Base-by-base conservation (phyloP, 2,113 vertebrate genomes). In the Cettia cetti region DNA sequence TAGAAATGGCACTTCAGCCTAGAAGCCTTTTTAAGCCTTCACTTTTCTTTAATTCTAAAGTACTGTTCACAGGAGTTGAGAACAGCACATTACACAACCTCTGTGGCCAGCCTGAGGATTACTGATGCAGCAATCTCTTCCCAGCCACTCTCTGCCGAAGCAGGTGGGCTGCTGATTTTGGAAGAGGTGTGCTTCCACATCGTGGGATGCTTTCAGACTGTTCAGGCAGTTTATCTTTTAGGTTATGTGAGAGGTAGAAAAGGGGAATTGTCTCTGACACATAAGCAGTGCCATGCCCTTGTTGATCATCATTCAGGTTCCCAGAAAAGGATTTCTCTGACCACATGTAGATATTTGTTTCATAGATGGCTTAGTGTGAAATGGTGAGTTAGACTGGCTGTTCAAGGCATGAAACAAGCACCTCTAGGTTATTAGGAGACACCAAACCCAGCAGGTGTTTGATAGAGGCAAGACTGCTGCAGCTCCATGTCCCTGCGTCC, bases 11-110 rank as follows among this genome's bases (percentile, higher is more conserved):
- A 92, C 78, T 91, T 84, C 50, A 92, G 74, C 91, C 84, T 95
- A 66, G 78, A 95, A 95, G 89, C 93, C 31, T 91, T 92, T 90
- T 52, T 31, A 85, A 90, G 74, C 86, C 42, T 87, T 94, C 91
- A 65, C 61, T 90, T 91, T 87, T 82, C 86, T 87, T 95, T 92
- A 96, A 82, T 87, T 68, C 84, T 45, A 53, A 87, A 89, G 54
- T 53, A 17, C 39, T 69, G 2, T 15, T 92, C 57, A 81, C 4
- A 0, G 8, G 84, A 76, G n/a, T 33, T 61, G 89, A 95, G 70
- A 89, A 39, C 20, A 82, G 45, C 39, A 16, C 8, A 4, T 92
- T 71, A 72, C 37, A 60, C 49, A 83, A 65, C 26, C 28, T 50
- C 57, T 54, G 59, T 21, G 54, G 68, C 71, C 85, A 74, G 84